Evolutionary conservation across 2,888 invertebrate genomes (phyloP), one percentile per base, ranked within the genome.

Genomic region (Stenoptilia bipunctidactyla): DNA sequence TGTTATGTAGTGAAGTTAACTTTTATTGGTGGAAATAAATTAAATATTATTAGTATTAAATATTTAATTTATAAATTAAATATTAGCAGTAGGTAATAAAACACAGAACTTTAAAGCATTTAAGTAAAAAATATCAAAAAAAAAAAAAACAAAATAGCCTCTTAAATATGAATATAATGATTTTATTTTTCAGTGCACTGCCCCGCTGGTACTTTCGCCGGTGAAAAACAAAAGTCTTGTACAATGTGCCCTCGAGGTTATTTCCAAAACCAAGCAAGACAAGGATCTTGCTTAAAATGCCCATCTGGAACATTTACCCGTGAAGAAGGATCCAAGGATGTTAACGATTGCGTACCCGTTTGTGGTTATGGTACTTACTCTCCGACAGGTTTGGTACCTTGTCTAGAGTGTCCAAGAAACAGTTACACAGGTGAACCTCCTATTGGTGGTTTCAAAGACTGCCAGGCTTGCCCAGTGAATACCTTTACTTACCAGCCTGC

Each of bases 301-400:
- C 96, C 97, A 1, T 88, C 90, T 54, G 97, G 97, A 48, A 96
- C 95, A 6, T 98, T 96, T 61, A 98, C 98, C 0, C 87, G 89
- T 55, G 94, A 95, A 75, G 91, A 94, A 73, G 95, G 94, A 14
- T 94, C 94, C 0, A 96, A 96, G 70, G 90, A 91, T 41, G 82
- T 94, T 33, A 87, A 89, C 42, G 95, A 95, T 55, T 97, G 96
- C 61, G 87, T 96, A 39, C 96, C 97, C 1, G 96, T 97, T 9
- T 98, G 97, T 61, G 97, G 97, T 13, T 96, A 92, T 61, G 98
- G 98, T 43, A 97, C 97, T 14, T 97, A 96, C 69, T 97, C 96
- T 1, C 95, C 95, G 35, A 96, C 96, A 12, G 97, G 97, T 36
- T 85, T 97, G 52, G 95, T 95, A 2, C 94, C 97, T 13, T 98